Percentiles rank a stretch among this genome's conserved stretches.
phyloP scores from a whole-genome alignment of 2,797 vertebrate species.

The Lophotriccus pileatus region DNA sequence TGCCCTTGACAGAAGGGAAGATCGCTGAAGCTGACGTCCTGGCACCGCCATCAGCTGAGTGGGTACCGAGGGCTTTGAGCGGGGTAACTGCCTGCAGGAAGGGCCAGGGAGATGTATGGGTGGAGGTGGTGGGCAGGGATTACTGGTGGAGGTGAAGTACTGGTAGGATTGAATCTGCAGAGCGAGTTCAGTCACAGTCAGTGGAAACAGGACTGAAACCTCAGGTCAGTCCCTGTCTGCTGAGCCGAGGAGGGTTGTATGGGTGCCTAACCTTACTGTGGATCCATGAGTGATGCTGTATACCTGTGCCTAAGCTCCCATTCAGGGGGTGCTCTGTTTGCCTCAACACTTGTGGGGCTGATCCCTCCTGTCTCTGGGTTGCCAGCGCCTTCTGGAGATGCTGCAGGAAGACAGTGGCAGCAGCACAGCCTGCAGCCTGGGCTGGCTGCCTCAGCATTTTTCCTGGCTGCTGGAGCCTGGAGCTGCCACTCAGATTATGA shows the following conservation, averaged over 20 bases:
- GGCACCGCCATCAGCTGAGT: neutral
- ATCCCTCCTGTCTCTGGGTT: neutral
- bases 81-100: neutral
- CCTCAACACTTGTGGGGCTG: neutral
- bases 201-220: neutral
- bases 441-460: neutral
- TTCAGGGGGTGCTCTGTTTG: rapidly evolving
- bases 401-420: neutral
- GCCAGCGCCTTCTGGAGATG: neutral
- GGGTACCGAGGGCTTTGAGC: neutral
- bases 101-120: neutral
- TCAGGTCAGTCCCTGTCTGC: neutral
- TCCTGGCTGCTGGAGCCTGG: rapidly evolving
- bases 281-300: rapidly evolving
- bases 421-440: rapidly evolving
- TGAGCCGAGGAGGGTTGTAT: neutral
- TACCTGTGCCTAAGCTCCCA: rapidly evolving
- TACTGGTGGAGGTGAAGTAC: neutral
- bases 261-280: neutral
- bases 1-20: neutral
- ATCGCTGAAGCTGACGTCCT: neutral
- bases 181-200: rapidly evolving
- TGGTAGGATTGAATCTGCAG: neutral
- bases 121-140: neutral
- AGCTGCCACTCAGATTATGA: neutral